phyloP scores from a whole-genome alignment of 2,113 vertebrate species.

The Tachysurus fulvidraco region DNA sequence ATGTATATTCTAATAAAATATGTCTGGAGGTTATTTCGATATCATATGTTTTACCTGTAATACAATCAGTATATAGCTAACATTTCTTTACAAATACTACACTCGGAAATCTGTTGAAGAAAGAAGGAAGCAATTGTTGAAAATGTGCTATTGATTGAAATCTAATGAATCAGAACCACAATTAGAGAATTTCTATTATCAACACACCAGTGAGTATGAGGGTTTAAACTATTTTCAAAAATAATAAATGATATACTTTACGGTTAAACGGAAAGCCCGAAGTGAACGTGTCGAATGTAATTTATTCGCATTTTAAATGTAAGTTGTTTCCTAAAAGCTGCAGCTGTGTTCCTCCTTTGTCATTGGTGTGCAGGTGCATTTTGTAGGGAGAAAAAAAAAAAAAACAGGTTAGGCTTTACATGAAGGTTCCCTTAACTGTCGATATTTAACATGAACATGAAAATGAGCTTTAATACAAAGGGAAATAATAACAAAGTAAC shows the following conservation, averaged over 20 bases:
- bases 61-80: slow-evolving; percentile 3
- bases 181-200: slow-evolving; percentile 1
- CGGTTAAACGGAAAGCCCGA: background rate
- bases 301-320: background rate
- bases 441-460: background rate
- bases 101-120: slow-evolving; percentile 3
- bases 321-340: background rate
- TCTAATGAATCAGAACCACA: background rate
- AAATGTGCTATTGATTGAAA: slow-evolving; percentile 4
- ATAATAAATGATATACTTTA: slow-evolving; percentile 1
- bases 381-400: too few species aligned
- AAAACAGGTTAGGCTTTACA: background rate
- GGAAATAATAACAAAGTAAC: background rate
- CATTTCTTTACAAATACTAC: slow-evolving; percentile 9
- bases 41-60: slow-evolving; percentile 25
- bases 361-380: background rate
- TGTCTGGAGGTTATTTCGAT: slow-evolving; percentile 32
- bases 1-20: slow-evolving; percentile 35
- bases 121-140: background rate
- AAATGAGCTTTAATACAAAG: background rate
- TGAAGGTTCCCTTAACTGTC: background rate
- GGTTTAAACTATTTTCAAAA: background rate
- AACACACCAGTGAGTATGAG: background rate
- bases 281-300: background rate
- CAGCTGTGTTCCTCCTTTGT: background rate